These are phyloP conservation scores for Apostichopus parvimensis DNA, from an alignment of 35 echinoderm and acorn worm genomes.

Conservation along the genomic window DNA sequence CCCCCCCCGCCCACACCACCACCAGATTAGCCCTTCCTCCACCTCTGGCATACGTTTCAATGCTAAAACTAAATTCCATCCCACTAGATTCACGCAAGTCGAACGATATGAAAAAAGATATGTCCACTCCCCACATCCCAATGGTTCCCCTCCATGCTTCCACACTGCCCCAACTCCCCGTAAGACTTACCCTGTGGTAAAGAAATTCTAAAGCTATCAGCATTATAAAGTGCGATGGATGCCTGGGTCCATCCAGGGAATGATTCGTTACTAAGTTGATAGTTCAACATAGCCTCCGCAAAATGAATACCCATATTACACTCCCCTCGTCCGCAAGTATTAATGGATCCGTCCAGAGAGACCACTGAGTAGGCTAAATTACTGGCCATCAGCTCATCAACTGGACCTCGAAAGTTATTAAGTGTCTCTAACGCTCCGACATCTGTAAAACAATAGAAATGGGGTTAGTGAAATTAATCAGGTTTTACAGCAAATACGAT, in stretches of 20 bases:
- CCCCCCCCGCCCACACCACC: not conserved
- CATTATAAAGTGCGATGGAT: constrained; percentile 76
- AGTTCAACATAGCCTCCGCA: constrained; percentile 53
- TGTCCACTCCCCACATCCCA: too few relatives aligned
- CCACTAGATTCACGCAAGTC: too few relatives aligned
- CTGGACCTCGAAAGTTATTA: not conserved
- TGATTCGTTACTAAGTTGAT: constrained; percentile 35
- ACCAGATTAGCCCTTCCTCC: too few relatives aligned
- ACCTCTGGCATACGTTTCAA: too few relatives aligned
- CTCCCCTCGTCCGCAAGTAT: constrained; percentile 31
- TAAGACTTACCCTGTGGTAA: constrained; percentile 51
- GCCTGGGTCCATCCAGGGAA: constrained; percentile 70
- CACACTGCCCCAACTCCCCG: too few relatives aligned
- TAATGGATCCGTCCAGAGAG: not conserved
- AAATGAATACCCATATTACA: constrained; percentile 68
- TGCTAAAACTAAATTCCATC: too few relatives aligned
- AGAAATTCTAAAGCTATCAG: constrained; percentile 66
- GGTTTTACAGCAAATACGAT: too few relatives aligned
- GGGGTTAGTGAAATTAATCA: too few relatives aligned
- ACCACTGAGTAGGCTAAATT: constrained; percentile 41
- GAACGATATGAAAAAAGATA: too few relatives aligned
- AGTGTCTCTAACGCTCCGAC: constrained; percentile 1
- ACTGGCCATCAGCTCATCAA: not conserved
- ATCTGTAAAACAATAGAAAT: not conserved
- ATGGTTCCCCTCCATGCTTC: too few relatives aligned